A percentile compares a stretch with the other conserved stretches of the same genome.
These are phyloP conservation scores for Danio rerio DNA, from an alignment of 2,113 vertebrate species.

Conservation along the genomic window DNA sequence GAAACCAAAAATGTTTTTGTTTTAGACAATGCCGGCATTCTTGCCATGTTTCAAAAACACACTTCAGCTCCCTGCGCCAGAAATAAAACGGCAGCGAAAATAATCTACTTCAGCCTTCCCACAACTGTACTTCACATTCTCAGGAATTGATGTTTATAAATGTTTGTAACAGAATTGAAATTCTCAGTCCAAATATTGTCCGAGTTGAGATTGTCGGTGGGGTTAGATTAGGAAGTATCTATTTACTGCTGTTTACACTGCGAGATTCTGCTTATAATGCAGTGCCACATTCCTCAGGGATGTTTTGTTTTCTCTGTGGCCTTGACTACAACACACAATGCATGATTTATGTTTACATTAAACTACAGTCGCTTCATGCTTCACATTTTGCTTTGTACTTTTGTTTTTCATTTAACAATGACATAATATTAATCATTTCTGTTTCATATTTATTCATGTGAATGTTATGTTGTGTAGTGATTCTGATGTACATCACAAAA, in stretches of 20 bases:
- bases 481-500: too few species aligned
- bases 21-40: slow-evolving; percentile 31
- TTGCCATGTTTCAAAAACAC: slow-evolving; percentile 12
- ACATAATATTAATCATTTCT: too few species aligned
- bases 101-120: not conserved
- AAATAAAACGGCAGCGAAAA: not conserved
- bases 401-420: not conserved
- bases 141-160: not conserved
- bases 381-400: not conserved
- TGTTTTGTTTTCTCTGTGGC: not conserved
- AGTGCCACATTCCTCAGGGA: not conserved
- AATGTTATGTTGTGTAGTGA: too few species aligned
- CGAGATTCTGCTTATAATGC: slow-evolving; percentile 2
- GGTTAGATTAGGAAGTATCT: slow-evolving; percentile 25
- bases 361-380: not conserved
- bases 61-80: not conserved
- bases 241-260: not conserved
- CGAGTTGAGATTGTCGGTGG: not conserved
- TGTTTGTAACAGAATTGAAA: not conserved
- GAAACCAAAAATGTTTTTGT: slow-evolving; percentile 43
- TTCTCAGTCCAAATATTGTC: not conserved
- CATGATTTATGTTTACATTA: not conserved
- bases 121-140: not conserved
- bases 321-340: not conserved
- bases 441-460: too few species aligned